Percentiles rank a stretch among this genome's conserved stretches.
These are phyloP conservation scores for Oplegnathus fasciatus DNA, from an alignment of 2,113 vertebrate genomes.

Conservation along the genomic window DNA sequence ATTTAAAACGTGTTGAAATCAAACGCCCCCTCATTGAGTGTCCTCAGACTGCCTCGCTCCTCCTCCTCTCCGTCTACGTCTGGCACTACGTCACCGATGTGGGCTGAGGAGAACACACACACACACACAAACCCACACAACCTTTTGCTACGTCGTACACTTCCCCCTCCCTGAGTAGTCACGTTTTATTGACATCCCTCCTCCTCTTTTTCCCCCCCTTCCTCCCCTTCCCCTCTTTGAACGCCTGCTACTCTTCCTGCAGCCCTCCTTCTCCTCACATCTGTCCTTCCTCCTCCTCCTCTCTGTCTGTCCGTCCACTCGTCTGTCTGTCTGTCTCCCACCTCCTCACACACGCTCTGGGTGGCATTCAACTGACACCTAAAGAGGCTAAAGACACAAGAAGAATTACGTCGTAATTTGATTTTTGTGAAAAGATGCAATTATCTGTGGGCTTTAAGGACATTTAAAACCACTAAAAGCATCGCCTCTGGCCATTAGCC, in stretches of 20 bases:
- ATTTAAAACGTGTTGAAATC: constrained; percentile 23
- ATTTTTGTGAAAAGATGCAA: constrained; percentile 25
- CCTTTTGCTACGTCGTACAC: constrained; percentile 32
- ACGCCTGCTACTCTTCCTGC: constrained; percentile 9
- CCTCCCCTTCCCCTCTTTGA: constrained; percentile 13
- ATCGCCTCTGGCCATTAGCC: constrained; percentile 25
- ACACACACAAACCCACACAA: constrained; percentile 27
- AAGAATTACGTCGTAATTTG: background rate
- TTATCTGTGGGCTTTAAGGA: constrained; percentile 30
- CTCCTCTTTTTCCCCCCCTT: background rate
- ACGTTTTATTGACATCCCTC: constrained; percentile 56
- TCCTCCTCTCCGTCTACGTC: constrained; percentile 56
- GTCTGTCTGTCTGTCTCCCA: constrained; percentile 1
- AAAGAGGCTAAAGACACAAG: constrained; percentile 15
- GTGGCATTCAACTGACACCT: background rate
- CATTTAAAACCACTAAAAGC: constrained; percentile 42
- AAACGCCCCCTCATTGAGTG: constrained; percentile 11
- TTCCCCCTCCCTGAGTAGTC: constrained; percentile 23
- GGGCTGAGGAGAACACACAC: constrained; percentile 19
- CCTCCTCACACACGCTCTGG: background rate
- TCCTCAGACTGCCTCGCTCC: constrained; percentile 30
- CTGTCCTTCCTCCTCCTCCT: constrained; percentile 3
- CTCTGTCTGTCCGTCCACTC: background rate
- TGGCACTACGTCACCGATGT: constrained; percentile 58
- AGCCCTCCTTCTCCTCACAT: constrained; percentile 15